These are phyloP conservation scores for Fulica atra DNA, from an alignment of 2,113 vertebrate genomes.

Conservation along the genomic window DNA sequence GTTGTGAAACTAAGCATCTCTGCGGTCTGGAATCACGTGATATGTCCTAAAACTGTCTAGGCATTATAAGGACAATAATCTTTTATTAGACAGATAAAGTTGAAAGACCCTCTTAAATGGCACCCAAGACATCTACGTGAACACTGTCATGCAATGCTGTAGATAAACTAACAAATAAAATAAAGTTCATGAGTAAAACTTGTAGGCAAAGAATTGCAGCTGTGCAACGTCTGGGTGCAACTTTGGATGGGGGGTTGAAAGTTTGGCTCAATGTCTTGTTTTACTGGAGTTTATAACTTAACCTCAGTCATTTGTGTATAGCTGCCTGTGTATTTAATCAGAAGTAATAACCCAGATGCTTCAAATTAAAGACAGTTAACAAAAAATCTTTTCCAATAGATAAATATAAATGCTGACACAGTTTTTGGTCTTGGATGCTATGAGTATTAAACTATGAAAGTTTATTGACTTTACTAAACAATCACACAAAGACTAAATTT, in stretches of 20 bases:
- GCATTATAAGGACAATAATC: not conserved
- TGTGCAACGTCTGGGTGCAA: not conserved
- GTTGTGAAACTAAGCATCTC: not conserved
- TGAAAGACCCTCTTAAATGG: not conserved
- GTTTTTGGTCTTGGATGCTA: not conserved
- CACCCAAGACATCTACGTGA: not conserved
- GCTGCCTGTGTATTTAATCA: not conserved
- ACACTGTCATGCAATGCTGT: not conserved
- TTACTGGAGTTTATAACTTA: not conserved
- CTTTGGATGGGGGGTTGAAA: not conserved
- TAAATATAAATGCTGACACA: conserved; percentile 5
- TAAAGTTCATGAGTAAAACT: not conserved
- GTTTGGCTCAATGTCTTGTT: not conserved
- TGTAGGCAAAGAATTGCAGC: not conserved
- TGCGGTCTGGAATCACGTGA: not conserved
- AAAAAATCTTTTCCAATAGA: not conserved
- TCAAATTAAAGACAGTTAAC: conserved; percentile 16
- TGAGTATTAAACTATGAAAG: not conserved
- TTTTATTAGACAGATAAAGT: not conserved
- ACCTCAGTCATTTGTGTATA: not conserved
- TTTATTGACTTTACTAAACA: conserved; percentile 32
- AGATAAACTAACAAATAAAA: not conserved
- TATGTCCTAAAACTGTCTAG: not conserved
- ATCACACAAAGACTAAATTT: not conserved
- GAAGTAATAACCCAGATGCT: not conserved